These are phyloP conservation scores for Siniperca knerii DNA, from an alignment of 2,113 vertebrate genomes.

Conservation along the genomic window DNA sequence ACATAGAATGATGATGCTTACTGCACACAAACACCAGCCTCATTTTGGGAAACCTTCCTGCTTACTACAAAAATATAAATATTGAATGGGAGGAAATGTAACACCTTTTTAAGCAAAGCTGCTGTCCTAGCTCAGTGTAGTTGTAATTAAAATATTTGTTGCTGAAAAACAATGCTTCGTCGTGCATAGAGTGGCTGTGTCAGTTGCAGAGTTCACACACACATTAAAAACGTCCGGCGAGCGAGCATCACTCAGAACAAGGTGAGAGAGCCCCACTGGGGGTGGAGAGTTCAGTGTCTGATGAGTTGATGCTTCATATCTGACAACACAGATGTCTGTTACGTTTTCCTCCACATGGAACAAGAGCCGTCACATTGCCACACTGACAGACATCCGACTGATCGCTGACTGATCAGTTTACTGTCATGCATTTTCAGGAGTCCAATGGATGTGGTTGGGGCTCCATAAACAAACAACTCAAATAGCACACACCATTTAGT, in stretches of 20 bases:
- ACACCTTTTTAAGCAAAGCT: not conserved
- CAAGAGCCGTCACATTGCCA: not conserved
- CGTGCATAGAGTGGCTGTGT: not conserved
- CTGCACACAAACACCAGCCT: not conserved
- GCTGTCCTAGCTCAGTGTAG: not conserved
- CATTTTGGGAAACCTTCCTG: not conserved
- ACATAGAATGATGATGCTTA: not conserved
- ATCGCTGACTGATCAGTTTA: slow-evolving; percentile 24
- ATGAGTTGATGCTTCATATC: slow-evolving; percentile 26
- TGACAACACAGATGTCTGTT: slow-evolving; percentile 21
- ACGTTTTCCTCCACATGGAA: not conserved
- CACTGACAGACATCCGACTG: not conserved
- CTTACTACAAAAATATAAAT: too few species aligned
- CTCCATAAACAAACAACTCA: not conserved
- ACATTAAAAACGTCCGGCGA: not conserved
- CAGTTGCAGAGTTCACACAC: not conserved
- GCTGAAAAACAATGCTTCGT: not conserved
- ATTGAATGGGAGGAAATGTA: not conserved
- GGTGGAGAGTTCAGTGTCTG: slow-evolving; percentile 23
- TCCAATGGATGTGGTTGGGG: not conserved
- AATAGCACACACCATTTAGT: not conserved
- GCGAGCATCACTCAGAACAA: not conserved
- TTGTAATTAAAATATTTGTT: not conserved
- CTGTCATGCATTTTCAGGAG: not conserved
- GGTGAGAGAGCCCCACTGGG: not conserved